Conservation (phyloP, 2,797 vertebrate genomes). For the Erithacus rubecula region DNA sequence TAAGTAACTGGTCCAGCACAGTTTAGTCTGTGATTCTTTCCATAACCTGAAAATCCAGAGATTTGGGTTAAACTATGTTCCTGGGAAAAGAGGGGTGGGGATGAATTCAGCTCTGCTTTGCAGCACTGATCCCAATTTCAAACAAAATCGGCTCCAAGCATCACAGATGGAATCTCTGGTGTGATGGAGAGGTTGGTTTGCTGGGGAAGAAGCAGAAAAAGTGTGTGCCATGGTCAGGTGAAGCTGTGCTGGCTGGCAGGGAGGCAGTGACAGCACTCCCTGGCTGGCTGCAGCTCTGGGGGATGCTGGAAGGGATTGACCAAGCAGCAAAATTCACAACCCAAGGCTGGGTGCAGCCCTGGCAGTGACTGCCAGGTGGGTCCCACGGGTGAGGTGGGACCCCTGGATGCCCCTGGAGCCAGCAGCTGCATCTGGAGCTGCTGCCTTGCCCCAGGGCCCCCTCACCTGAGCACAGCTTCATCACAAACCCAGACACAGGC, state of each 20-base stretch:
- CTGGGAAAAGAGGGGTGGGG: neutral
- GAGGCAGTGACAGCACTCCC: neutral
- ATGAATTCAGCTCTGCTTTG: neutral
- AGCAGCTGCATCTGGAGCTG: neutral
- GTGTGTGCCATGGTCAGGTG: fast-evolving
- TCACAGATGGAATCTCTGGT: neutral
- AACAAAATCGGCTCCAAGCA: neutral
- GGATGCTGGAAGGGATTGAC: fast-evolving
- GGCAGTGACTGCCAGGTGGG: fast-evolving
- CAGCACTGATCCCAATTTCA: neutral
- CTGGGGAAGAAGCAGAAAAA: neutral
- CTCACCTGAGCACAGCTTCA: neutral
- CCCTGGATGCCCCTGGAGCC: neutral
- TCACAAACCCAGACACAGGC: neutral
- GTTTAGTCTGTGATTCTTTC: neutral
- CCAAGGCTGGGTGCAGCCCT: neutral
- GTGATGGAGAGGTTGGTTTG: neutral
- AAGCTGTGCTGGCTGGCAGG: neutral
- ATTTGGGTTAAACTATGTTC: neutral
- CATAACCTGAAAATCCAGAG: neutral
- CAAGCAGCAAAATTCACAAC: neutral
- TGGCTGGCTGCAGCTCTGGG: neutral
- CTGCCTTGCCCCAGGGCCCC: neutral
- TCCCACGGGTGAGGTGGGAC: neutral
- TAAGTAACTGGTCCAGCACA: neutral